These are phyloP conservation scores for Notothenia rossii DNA, from an alignment of 2,113 vertebrate genomes.

Conservation along the genomic window DNA sequence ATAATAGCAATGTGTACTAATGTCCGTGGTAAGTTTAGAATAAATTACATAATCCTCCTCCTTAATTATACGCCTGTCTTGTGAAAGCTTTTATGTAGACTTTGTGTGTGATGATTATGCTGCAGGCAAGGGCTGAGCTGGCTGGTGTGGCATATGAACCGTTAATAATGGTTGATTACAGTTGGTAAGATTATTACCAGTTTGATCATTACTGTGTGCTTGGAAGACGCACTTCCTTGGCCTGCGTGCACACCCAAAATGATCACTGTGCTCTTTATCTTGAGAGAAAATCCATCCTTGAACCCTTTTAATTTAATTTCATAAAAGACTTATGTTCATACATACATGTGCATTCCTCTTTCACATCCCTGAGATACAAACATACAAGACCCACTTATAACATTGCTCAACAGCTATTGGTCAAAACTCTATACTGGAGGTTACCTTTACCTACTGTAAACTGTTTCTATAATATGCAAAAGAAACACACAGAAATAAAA, in stretches of 20 bases:
- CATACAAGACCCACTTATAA: no score
- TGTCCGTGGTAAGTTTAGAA: background rate
- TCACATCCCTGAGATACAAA: no score
- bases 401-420: no score
- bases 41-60: background rate
- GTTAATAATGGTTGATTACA: slow-evolving; percentile 46
- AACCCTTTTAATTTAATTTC: no score
- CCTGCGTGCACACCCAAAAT: slow-evolving; percentile 6
- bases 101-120: slow-evolving; percentile 36
- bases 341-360: no score
- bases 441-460: no score
- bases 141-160: slow-evolving; percentile 31
- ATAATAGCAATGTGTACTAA: background rate
- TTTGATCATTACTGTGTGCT: slow-evolving; percentile 13
- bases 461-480: no score
- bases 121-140: slow-evolving; percentile 56
- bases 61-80: slow-evolving; percentile 3
- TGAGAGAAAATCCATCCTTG: background rate
- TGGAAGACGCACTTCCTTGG: slow-evolving; percentile 13
- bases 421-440: no score
- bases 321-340: no score
- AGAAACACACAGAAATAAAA: no score
- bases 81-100: background rate
- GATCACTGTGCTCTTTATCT: background rate
- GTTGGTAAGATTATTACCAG: slow-evolving; percentile 12